phyloP scores from a whole-genome alignment of 1,140 invertebrate genomes.

The Bombus soroeensis region DNA sequence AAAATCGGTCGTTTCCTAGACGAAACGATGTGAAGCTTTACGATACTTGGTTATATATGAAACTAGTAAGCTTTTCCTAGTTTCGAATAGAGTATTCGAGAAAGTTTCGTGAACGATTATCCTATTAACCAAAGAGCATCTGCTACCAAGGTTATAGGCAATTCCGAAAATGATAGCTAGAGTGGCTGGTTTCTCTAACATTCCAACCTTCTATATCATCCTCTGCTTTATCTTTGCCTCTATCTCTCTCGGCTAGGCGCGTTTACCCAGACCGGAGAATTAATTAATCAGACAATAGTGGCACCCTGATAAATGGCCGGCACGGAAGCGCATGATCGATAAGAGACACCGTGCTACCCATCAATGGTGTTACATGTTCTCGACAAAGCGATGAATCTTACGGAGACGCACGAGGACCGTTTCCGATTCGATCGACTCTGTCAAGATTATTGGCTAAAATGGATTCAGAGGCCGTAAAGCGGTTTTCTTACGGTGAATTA shows the following conservation, averaged over 20 bases:
- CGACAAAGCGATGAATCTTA: neutral
- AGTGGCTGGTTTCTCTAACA: constrained; percentile 15
- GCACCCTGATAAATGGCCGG: constrained; percentile 48
- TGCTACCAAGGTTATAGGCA: constrained; percentile 21
- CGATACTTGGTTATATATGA: neutral
- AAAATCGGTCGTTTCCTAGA: neutral
- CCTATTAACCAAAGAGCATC: constrained; percentile 42
- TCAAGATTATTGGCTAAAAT: neutral
- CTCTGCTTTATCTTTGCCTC: neutral
- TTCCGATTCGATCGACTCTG: neutral
- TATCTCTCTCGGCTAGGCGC: neutral
- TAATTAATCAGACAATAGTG: constrained; percentile 54
- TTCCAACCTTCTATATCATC: constrained; percentile 1
- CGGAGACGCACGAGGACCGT: neutral
- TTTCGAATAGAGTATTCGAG: constrained; percentile 1
- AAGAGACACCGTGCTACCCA: constrained; percentile 23
- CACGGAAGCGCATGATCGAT: constrained; percentile 42
- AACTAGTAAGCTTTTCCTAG: neutral
- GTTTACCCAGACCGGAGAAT: constrained; percentile 12
- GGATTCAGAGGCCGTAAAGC: neutral
- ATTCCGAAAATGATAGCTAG: constrained; percentile 42
- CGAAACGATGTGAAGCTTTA: neutral
- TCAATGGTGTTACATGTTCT: constrained; percentile 6
- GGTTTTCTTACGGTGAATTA: no score
- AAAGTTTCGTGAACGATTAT: constrained; percentile 27